Evolutionary conservation across 1,140 invertebrate species (phyloP), one percentile per base, ranked within the genome.

Genomic region (Papilio xuthus): DNA sequence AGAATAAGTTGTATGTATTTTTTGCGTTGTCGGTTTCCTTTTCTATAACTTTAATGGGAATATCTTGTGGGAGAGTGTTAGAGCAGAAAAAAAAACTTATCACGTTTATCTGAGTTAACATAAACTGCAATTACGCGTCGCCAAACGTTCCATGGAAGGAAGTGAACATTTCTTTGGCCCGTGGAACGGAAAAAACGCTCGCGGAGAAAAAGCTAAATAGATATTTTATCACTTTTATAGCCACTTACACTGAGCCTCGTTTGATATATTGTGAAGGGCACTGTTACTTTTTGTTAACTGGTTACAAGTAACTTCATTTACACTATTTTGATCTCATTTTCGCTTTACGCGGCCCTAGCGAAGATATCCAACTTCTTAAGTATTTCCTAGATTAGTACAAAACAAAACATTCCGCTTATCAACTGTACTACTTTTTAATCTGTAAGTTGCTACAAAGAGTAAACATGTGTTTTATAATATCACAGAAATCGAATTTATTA

Each of bases 161-260:
- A 90, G 83, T 81, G 86, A 85, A 86, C 89, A 83, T 87, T 89
- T 80, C 83, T 83, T 78, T 60, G 26, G 79, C 42, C 78, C 81
- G 72, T 77, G 83, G 83, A 86, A 85, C 77, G 83, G 82, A 82
- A 82, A 87, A 90, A 90, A 85, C 82, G 82, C 78, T 41, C 81
- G 77, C 78, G 77, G 79, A 87, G 87, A 88, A 88, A 89, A 88
- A 90, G 89, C 88, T 89, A 91, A 92, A 92, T 91, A 92, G 91
- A 91, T 92, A 92, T 92, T 92, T 92, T 92, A 91, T 92, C 90
- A 91, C 89, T 91, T 92, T 92, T 92, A 92, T 92, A 71, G 90
- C 86, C 89, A 84, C 85, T 92, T 89, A 89, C 80, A 86, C 84
- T 89, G 87, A 88, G 89, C 88, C 84, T 85, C 83, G 77, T 84